Evolutionary conservation across 2,888 invertebrate species (phyloP).

Genomic region (Mimas tiliae): DNA sequence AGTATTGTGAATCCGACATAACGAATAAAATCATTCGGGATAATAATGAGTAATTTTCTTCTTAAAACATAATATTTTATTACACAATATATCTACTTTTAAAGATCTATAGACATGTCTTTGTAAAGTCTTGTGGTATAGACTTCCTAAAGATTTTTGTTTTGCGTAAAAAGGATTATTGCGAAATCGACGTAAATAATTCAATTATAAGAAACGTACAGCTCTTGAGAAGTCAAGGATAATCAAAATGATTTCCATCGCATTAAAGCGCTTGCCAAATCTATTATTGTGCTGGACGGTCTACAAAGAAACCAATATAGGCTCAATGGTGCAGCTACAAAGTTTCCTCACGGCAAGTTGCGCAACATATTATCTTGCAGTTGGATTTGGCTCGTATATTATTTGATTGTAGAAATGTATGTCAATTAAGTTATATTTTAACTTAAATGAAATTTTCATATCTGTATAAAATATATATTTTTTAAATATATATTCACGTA

Average conservation of each 20-base stretch:
- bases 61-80: too few species aligned
- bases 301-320: slow-evolving; percentile 54
- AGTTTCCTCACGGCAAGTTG: slow-evolving; percentile 48
- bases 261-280: slow-evolving; percentile 52
- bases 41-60: too few species aligned
- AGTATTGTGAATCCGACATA: too few species aligned
- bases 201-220: background rate
- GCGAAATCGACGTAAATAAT: background rate
- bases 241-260: slow-evolving; percentile 25
- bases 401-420: background rate
- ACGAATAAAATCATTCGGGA: too few species aligned
- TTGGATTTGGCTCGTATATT: slow-evolving; percentile 48
- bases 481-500: too few species aligned
- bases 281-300: slow-evolving; percentile 48
- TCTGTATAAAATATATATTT: too few species aligned
- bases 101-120: too few species aligned
- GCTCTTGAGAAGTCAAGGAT: slow-evolving; percentile 10
- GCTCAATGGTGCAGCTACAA: slow-evolving; percentile 51
- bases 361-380: slow-evolving; percentile 52
- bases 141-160: too few species aligned
- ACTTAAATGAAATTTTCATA: too few species aligned
- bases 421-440: background rate
- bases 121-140: too few species aligned
- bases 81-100: too few species aligned
- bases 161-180: background rate